Percentiles rank a stretch among this genome's conserved stretches.
Evolutionary conservation across 2,113 vertebrate genomes (phyloP).

Genomic region (Hoplias malabaricus): DNA sequence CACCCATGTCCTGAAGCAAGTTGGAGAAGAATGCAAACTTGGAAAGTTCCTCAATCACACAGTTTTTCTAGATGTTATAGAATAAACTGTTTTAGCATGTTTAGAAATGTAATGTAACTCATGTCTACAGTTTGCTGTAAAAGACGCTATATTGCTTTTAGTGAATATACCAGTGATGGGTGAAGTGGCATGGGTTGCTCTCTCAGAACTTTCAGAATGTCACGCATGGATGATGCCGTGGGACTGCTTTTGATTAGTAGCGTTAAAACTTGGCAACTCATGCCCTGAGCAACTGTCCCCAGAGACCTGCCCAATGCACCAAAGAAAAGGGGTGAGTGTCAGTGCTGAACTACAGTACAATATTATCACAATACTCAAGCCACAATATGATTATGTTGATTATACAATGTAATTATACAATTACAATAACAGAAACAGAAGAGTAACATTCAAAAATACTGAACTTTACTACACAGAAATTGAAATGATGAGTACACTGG

Average conservation of each 20-base stretch:
- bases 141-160: not conserved
- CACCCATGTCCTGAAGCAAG: slow-evolving; percentile 66
- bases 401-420: too few species aligned
- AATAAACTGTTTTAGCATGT: not conserved
- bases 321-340: slow-evolving; percentile 23
- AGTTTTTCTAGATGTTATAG: slow-evolving; percentile 69
- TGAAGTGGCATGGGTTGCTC: slow-evolving; percentile 69
- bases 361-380: too few species aligned
- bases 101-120: not conserved
- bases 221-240: slow-evolving; percentile 36
- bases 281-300: slow-evolving; percentile 68
- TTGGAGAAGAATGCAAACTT: slow-evolving; percentile 68
- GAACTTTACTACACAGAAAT: too few species aligned
- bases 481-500: too few species aligned
- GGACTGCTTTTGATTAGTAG: slow-evolving; percentile 39
- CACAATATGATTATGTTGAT: too few species aligned
- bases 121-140: too few species aligned
- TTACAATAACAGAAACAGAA: too few species aligned
- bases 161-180: slow-evolving; percentile 67
- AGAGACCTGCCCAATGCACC: slow-evolving; percentile 58
- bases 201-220: slow-evolving; percentile 63
- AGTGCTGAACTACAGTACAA: too few species aligned
- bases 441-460: too few species aligned
- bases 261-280: slow-evolving; percentile 64
- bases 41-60: slow-evolving; percentile 67